Percentiles rank a stretch among this genome's conserved stretches.
These are phyloP conservation scores for Lissocephala sabroskyi DNA, from an alignment of 2,888 invertebrate genomes.

Conservation along the genomic window DNA sequence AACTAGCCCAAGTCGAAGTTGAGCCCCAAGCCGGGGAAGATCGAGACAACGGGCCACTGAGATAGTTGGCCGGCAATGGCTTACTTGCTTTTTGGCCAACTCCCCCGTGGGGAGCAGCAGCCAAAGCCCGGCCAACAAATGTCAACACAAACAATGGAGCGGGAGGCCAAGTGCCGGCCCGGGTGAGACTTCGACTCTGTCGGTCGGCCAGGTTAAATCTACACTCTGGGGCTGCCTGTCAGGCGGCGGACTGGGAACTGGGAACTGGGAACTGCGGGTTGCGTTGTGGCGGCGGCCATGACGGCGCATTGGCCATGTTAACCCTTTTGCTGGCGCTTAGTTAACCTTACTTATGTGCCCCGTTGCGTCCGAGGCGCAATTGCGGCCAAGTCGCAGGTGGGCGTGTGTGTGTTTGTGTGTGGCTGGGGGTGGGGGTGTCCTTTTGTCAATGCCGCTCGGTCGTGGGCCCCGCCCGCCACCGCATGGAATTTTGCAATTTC, in stretches of 20 bases:
- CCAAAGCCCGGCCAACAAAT: constrained; percentile 53
- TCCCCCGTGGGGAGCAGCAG: constrained; percentile 10
- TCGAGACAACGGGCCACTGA: constrained; percentile 8
- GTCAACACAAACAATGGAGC: constrained; percentile 53
- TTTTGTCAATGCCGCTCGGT: constrained; percentile 15
- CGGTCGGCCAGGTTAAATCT: constrained; percentile 11
- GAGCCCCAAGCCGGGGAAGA: constrained; percentile 3
- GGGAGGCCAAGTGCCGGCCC: neutral
- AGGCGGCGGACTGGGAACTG: no score
- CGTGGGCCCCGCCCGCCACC: constrained; percentile 23
- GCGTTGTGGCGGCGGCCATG: neutral
- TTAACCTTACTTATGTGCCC: constrained; percentile 44
- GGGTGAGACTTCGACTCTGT: neutral
- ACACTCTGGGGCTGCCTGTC: constrained; percentile 18
- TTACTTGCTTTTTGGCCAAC: constrained; percentile 11
- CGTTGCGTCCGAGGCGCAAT: constrained; percentile 15
- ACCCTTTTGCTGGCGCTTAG: constrained; percentile 49
- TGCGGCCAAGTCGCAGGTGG: constrained; percentile 27
- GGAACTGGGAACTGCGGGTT: no score
- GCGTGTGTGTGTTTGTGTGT: constrained; percentile 5
- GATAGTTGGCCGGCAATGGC: constrained; percentile 17
- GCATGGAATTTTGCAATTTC: constrained; percentile 67
- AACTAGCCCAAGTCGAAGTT: constrained; percentile 17
- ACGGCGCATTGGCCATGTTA: constrained; percentile 24
- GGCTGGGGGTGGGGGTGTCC: constrained; percentile 6